Conservation (phyloP, 2,797 vertebrate genomes). For the Benthosema pterotum region DNA sequence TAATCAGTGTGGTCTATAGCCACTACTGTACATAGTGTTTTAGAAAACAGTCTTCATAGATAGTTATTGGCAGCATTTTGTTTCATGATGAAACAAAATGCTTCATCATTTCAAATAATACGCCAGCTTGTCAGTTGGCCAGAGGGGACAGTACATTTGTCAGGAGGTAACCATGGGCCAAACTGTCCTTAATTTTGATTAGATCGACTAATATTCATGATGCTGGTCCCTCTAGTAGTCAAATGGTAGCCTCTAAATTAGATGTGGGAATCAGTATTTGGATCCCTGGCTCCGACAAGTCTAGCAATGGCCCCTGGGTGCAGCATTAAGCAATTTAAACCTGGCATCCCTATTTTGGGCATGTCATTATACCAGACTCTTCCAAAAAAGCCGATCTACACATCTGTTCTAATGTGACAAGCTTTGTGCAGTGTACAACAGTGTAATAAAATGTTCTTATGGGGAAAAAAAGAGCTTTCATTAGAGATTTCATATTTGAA, state of each 20-base stretch:
- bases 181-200: conserved; percentile 23
- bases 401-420: no score
- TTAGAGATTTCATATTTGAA: no score
- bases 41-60: conserved; percentile 6
- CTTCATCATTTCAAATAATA: background rate
- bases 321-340: conserved; percentile 12
- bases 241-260: conserved; percentile 37
- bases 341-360: no score
- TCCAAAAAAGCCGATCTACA: conserved; percentile 23
- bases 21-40: background rate
- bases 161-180: conserved; percentile 19
- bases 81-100: conserved; percentile 7
- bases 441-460: no score
- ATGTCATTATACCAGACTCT: background rate
- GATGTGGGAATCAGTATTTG: conserved; percentile 32
- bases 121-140: conserved; percentile 3
- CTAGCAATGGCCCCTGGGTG: conserved; percentile 22
- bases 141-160: conserved; percentile 21
- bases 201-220: conserved; percentile 23
- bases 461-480: no score
- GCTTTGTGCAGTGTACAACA: no score
- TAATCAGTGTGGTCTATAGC: no score
- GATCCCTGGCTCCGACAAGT: conserved; percentile 14
- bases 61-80: background rate
- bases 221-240: conserved; percentile 18